Conservation (phyloP, 2,113 vertebrate genomes). For the Melanotaenia duboulayi region DNA sequence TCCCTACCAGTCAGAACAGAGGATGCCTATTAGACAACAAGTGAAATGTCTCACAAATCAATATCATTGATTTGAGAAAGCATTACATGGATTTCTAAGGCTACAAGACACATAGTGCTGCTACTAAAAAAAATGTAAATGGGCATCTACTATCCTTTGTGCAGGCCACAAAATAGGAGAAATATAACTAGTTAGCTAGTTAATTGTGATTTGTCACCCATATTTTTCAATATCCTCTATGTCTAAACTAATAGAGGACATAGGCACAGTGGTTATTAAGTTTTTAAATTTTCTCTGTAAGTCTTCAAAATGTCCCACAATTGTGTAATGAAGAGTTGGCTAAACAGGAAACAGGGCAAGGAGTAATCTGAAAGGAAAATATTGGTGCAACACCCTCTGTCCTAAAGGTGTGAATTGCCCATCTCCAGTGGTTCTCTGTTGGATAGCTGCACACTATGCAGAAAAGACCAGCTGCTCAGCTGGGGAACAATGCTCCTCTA, state of each 20-base stretch:
- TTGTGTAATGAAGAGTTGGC: neutral
- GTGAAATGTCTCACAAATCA: too few relatives aligned
- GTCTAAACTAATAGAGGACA: neutral
- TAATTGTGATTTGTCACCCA: too few relatives aligned
- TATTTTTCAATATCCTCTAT: neutral
- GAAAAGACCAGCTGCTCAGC: conserved; percentile 53
- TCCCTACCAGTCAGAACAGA: neutral
- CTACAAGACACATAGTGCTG: neutral
- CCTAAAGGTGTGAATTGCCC: conserved; percentile 24
- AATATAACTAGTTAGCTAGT: too few relatives aligned
- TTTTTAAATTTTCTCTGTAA: neutral
- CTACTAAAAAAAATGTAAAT: neutral
- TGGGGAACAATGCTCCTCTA: conserved; percentile 63
- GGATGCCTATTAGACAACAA: too few relatives aligned
- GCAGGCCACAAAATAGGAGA: too few relatives aligned
- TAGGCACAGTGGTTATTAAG: neutral
- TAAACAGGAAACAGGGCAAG: neutral
- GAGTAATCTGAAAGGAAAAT: conserved; percentile 17
- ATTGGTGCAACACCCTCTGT: conserved; percentile 55
- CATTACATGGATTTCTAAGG: neutral
- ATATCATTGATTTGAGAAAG: too few relatives aligned
- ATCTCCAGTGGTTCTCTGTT: conserved; percentile 41
- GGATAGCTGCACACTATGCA: conserved; percentile 56
- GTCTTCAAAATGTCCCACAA: neutral
- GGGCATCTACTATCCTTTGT: too few relatives aligned